Percentiles rank a stretch among this genome's conserved stretches.
These are phyloP conservation scores for Sterrhoptilus dennistouni DNA, from an alignment of 2,113 vertebrate genomes.

Conservation along the genomic window DNA sequence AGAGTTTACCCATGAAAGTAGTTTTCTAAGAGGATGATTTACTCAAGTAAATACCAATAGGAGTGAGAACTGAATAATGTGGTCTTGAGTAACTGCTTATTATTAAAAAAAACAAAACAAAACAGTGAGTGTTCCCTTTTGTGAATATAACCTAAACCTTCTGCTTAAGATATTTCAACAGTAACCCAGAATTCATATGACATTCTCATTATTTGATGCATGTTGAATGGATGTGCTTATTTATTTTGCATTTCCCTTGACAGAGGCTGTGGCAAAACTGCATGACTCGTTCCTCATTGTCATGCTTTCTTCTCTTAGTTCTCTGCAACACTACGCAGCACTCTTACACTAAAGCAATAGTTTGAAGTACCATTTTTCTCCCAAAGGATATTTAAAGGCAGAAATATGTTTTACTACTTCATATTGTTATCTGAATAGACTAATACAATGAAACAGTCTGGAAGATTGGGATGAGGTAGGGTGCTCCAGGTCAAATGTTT, in stretches of 20 bases:
- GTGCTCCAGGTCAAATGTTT: background rate
- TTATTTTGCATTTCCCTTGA: constrained; percentile 16
- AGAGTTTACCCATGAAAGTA: background rate
- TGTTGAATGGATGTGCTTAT: background rate
- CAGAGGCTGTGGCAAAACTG: background rate
- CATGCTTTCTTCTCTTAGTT: background rate
- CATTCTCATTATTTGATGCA: background rate
- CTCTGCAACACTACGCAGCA: background rate
- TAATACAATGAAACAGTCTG: background rate
- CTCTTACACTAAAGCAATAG: background rate
- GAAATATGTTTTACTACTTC: background rate
- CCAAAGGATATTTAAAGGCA: background rate
- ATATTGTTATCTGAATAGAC: background rate
- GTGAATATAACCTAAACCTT: background rate
- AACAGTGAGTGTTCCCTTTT: fast-evolving
- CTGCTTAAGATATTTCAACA: background rate
- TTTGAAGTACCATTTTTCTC: background rate
- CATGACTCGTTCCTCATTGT: background rate
- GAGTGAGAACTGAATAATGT: background rate
- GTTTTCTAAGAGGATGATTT: background rate
- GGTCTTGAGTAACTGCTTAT: background rate
- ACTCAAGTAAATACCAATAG: background rate
- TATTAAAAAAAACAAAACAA: background rate
- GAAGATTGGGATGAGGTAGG: background rate
- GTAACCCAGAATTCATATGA: background rate